phyloP scores from a whole-genome alignment of 2,888 invertebrate genomes.

The Dendrolimus houi region DNA sequence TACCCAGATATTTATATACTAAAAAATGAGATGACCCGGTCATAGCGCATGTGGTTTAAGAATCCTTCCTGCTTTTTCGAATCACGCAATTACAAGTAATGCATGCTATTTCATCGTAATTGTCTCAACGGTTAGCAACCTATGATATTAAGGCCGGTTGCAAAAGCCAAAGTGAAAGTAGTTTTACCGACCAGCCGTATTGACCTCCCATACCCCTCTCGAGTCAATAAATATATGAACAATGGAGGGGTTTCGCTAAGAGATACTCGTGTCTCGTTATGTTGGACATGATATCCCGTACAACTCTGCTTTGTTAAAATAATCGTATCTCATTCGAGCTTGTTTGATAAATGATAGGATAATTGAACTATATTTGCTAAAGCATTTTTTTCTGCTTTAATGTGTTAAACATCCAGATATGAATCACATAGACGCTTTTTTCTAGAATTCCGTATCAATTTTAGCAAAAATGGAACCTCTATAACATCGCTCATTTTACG shows the following conservation, averaged over 20 bases:
- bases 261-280: not conserved
- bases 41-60: too few relatives aligned
- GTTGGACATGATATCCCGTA: not conserved
- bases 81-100: not conserved
- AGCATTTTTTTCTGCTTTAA: not conserved
- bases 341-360: not conserved
- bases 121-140: not conserved
- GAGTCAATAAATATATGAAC: not conserved
- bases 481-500: too few relatives aligned
- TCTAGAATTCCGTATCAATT: too few relatives aligned
- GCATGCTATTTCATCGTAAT: not conserved
- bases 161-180: slow-evolving; percentile 53
- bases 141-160: slow-evolving; percentile 46
- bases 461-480: too few relatives aligned
- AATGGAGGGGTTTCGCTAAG: not conserved
- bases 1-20: too few relatives aligned
- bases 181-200: slow-evolving; percentile 25
- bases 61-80: too few relatives aligned
- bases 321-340: not conserved
- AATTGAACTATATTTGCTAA: not conserved
- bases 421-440: too few relatives aligned
- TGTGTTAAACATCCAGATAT: too few relatives aligned
- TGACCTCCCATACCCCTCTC: not conserved
- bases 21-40: too few relatives aligned
- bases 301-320: not conserved